phyloP scores from a whole-genome alignment of 1,140 invertebrate species.

The Rhopalosiphum maidis region DNA sequence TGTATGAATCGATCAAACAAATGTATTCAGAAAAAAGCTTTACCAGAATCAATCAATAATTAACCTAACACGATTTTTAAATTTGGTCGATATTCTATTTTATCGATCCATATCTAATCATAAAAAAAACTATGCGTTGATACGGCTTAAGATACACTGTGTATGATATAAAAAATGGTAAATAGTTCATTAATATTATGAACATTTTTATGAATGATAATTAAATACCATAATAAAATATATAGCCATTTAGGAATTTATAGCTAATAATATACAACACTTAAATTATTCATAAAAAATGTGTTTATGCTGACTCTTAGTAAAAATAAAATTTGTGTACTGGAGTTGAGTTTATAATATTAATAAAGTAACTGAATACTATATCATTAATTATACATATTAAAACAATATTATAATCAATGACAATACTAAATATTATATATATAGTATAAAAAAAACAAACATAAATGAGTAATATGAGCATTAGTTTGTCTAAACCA shows the following conservation, averaged over 20 bases:
- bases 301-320: constrained; percentile 16
- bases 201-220: constrained; percentile 7
- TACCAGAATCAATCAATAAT: neutral
- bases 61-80: neutral
- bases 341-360: constrained; percentile 3
- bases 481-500: neutral
- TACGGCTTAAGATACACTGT: neutral
- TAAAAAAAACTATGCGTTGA: neutral
- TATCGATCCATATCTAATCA: neutral
- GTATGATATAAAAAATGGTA: neutral
- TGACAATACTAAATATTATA: neutral
- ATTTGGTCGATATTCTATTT: neutral
- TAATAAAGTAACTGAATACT: neutral
- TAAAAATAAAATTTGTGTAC: constrained; percentile 18
- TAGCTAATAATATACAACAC: neutral
- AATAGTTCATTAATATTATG: neutral
- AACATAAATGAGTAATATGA: neutral
- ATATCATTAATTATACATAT: neutral
- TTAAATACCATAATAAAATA: neutral
- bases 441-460: neutral
- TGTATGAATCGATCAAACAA: neutral
- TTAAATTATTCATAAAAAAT: neutral
- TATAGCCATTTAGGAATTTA: neutral
- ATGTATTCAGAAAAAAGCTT: neutral
- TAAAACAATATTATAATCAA: neutral